Evolutionary conservation across 2,113 vertebrate genomes (phyloP).

Genomic region (Aramus guarauna): DNA sequence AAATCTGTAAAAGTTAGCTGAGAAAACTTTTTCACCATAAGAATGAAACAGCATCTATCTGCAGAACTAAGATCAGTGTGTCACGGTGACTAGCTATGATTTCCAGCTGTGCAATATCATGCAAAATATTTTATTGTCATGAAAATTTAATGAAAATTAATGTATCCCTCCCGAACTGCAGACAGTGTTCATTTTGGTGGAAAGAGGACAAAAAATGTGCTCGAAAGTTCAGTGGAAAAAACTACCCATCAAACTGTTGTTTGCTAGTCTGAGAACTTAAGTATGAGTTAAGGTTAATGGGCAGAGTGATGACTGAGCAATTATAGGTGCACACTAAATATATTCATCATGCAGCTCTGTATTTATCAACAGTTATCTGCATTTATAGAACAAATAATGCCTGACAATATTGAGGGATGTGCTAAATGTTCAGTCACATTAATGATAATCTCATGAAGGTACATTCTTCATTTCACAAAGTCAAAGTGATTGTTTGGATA

Average conservation of each 20-base stretch:
- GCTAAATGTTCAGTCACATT: neutral
- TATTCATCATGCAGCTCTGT: neutral
- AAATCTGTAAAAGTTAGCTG: neutral
- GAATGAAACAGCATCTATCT: neutral
- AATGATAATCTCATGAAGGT: neutral
- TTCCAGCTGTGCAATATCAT: neutral
- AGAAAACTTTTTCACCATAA: neutral
- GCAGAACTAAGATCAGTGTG: neutral
- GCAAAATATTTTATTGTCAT: neutral
- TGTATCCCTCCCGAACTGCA: neutral
- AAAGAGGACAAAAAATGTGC: fast-evolving
- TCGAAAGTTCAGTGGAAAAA: neutral
- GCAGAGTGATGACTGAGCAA: neutral
- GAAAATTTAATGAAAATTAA: neutral
- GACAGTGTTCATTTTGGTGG: neutral
- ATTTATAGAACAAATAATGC: neutral
- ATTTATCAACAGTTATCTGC: neutral
- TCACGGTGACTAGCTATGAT: neutral
- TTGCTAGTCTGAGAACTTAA: neutral
- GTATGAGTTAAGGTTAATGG: neutral
- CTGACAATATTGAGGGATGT: neutral
- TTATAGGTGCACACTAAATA: fast-evolving
- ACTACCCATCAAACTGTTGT: neutral
- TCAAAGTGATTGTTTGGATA: neutral
- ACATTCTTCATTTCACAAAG: neutral